Conservation (phyloP, 2,888 invertebrate species). For the Ellobium chinense region DNA sequence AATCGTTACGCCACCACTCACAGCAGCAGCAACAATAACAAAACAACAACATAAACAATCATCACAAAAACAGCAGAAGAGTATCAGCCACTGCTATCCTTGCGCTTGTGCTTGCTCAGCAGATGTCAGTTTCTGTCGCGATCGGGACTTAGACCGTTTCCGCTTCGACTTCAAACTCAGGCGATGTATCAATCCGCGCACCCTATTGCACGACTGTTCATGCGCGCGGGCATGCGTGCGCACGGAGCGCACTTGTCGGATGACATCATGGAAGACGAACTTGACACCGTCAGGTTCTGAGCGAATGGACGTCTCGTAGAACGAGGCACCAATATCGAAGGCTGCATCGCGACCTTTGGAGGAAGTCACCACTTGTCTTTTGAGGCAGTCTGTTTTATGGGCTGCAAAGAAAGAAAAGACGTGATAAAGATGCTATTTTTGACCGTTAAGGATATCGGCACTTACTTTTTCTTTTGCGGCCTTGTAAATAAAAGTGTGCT, state of each 20-base stretch:
- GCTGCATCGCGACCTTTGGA: conserved; percentile 48
- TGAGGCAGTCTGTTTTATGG: conserved; percentile 40
- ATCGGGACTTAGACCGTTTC: conserved; percentile 26
- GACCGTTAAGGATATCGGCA: too few species aligned
- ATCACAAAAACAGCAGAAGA: too few species aligned
- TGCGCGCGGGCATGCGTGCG: conserved; percentile 60
- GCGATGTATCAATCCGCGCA: conserved; percentile 42
- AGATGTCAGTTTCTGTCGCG: not conserved
- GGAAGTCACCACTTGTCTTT: conserved; percentile 30
- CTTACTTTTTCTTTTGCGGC: too few species aligned
- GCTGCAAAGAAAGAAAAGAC: conserved; percentile 23
- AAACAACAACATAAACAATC: too few species aligned
- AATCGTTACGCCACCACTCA: too few species aligned
- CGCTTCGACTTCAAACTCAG: conserved; percentile 39
- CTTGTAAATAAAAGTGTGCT: not conserved
- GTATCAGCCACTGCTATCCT: too few species aligned
- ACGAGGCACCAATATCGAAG: conserved; percentile 49
- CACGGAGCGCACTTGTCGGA: conserved; percentile 51
- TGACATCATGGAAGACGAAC: conserved; percentile 51
- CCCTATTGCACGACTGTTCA: conserved; percentile 50
- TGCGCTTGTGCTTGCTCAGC: not conserved
- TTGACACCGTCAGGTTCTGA: conserved; percentile 39
- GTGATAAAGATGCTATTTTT: not conserved
- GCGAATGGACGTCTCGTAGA: conserved; percentile 49
- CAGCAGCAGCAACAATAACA: too few species aligned